Base-by-base conservation (phyloP, 2,797 vertebrate genomes). In the Odontamblyopus lacepedii region DNA sequence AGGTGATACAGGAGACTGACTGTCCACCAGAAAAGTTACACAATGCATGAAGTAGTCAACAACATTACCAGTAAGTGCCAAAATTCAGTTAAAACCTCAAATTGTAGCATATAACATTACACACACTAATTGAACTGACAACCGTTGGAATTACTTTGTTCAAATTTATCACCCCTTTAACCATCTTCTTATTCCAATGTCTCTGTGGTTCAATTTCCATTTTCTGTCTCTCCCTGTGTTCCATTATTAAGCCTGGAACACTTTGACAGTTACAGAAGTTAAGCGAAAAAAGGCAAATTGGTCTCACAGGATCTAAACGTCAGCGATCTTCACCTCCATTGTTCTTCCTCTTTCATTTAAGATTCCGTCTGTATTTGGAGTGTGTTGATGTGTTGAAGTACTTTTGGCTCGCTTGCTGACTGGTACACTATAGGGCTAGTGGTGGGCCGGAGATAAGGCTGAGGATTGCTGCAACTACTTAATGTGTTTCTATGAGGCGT, bases 361-460 rank as follows among this genome's bases (percentile, higher is more conserved):
- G 4, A 27, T 68, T 71, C 70, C 63, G 53, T 67, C 53, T 27
- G 8, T 11, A 71, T 77, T 61, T 70, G 23, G 26, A 66, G 64
- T 60, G 2, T 73, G 50, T 67, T 27, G 72, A 65, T 71, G 12
- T 27, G 60, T 41, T 35, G 9, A 44, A 16, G 67, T 75, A 69
- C 70, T 64, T 78, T 74, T 76, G 75, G 74, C 84, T 80, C 74
- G 74, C 62, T 67, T 82, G 79, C 83, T 84, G 81, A 85, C 84
- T 77, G 73, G 71, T 74, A 74, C 62, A 77, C 72, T 63, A 26
- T 61, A 19, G 66, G 50, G 74, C 78, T 77, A 63, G 81, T 75
- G 82, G 81, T 76, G 76, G 79, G 76, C 69, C 71, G 18, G 12
- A 88, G 92, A 91, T 93, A 91, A 91, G 90, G 84, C 78, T 32